phyloP scores from a whole-genome alignment of 92 coral and sea anemone species.

The Montipora capitata region DNA sequence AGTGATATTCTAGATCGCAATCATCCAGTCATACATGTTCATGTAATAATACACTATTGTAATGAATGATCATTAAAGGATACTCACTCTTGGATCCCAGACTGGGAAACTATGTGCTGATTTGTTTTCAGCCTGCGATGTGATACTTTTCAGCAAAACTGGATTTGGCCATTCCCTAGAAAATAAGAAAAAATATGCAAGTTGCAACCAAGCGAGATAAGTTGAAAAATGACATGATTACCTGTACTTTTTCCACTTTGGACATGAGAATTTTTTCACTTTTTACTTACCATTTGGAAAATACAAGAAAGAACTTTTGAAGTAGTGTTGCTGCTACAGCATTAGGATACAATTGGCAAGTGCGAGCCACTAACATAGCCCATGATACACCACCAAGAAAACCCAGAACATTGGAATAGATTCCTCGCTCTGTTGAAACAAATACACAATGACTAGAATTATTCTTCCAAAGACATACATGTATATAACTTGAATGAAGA shows the following conservation, averaged over 20 bases:
- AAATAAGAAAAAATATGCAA: not conserved
- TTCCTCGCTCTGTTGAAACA: conserved; percentile 82
- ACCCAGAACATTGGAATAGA: conserved; percentile 96
- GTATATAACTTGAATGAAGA: too few species aligned
- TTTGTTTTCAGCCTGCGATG: conserved; percentile 81
- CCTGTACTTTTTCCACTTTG: not conserved
- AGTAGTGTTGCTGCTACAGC: conserved; percentile 97
- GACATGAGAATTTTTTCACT: not conserved
- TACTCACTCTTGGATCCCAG: conserved; percentile 96
- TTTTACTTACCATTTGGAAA: conserved; percentile 90
- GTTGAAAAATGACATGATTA: too few species aligned
- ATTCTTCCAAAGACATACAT: too few species aligned
- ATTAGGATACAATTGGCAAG: conserved; percentile 98
- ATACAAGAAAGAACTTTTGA: conserved; percentile 95
- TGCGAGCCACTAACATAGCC: conserved; percentile 99
- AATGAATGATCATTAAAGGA: not conserved
- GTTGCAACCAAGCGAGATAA: not conserved
- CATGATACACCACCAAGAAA: conserved; percentile 98
- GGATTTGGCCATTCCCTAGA: conserved; percentile 99
- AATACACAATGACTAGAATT: too few species aligned
- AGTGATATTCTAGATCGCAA: too few species aligned
- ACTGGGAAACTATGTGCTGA: conserved; percentile 82
- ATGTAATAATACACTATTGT: too few species aligned
- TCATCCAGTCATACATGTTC: too few species aligned
- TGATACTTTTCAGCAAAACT: conserved; percentile 82